Percentiles rank a stretch among this genome's conserved stretches.
Evolutionary conservation across 2,888 invertebrate species (phyloP).

Genomic region (Eristalinus sepulchralis): DNA sequence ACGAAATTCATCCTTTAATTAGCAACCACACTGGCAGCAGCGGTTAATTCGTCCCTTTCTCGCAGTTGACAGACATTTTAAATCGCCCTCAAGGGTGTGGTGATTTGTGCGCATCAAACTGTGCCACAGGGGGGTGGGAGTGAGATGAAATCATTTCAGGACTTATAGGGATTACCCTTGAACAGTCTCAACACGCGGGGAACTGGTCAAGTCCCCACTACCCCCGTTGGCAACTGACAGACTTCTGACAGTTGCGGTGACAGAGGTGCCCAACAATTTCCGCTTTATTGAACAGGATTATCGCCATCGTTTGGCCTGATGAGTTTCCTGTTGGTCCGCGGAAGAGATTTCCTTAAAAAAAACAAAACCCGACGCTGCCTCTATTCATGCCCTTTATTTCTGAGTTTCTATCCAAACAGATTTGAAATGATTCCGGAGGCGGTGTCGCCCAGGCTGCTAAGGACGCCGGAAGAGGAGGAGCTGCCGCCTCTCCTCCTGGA

Average conservation of each 20-base stretch:
- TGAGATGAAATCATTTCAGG: background rate
- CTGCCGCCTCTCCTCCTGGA: background rate
- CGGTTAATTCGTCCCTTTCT: background rate
- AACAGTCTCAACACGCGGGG: background rate
- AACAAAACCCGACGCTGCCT: background rate
- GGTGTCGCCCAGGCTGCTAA: background rate
- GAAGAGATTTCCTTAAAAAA: background rate
- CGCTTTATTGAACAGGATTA: slow-evolving; percentile 50
- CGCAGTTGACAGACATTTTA: background rate
- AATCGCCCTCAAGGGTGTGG: background rate
- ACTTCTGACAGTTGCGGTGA: too few species aligned
- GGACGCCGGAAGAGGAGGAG: too few species aligned
- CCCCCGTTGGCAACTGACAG: background rate
- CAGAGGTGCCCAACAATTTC: too few species aligned
- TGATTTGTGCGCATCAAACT: background rate
- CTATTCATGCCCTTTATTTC: background rate
- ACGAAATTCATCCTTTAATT: slow-evolving; percentile 24
- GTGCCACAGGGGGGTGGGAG: background rate
- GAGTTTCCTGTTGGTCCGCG: background rate
- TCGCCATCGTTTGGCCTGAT: background rate
- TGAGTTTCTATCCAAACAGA: background rate
- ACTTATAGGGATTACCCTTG: background rate
- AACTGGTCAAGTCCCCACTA: slow-evolving; percentile 9
- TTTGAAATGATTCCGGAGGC: background rate
- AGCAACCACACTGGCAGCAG: slow-evolving; percentile 24